Base-by-base conservation (phyloP, 2,113 vertebrate species). In the Leptobrachium leishanense region DNA sequence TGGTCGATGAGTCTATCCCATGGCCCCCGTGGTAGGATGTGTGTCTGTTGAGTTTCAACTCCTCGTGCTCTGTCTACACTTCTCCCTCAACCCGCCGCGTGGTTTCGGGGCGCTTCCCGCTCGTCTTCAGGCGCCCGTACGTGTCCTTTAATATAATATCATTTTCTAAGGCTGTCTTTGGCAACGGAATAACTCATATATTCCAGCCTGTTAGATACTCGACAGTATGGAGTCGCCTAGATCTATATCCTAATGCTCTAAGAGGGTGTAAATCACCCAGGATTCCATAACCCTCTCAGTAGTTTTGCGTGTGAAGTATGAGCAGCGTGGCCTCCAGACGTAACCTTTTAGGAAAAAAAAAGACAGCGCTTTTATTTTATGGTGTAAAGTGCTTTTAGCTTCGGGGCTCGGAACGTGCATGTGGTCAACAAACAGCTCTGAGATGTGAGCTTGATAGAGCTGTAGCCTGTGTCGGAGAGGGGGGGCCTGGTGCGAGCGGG, bases 311-410 rank as follows among this genome's bases (percentile, higher is more conserved):
- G 91, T 94, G 91, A 93, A 94, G 91, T 92, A 92, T 91, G 90
- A 90, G 91, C 89, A 85, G 87, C 86, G 89, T 92, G 92, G 92
- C 91, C 91, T 93, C 92, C 90, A 91, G 89, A 92, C 89, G 89
- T 93, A 93, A 93, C 92, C 91, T 93, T 92, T 92, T 89, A 88
- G 91, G 88, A 68, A 91, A 91, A 92, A 91, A 92, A 92, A 92
- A 92, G 90, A 90, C 90, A 90, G 90, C 90, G 91, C 90, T 93
- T 92, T 94, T 92, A 93, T 93, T 93, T 94, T 93, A 92, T 91
- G 90, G 91, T 92, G 92, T 92, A 93, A 93, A 92, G 90, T 92
- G 91, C 91, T 93, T 92, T 93, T 94, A 93, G 92, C 91, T 92
- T 82, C 90, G 85, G 91, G 92, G 91, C 89, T 91, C 87, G 74